Evolutionary conservation across 1,140 invertebrate genomes (phyloP).

Genomic region (Leptinotarsa texana): DNA sequence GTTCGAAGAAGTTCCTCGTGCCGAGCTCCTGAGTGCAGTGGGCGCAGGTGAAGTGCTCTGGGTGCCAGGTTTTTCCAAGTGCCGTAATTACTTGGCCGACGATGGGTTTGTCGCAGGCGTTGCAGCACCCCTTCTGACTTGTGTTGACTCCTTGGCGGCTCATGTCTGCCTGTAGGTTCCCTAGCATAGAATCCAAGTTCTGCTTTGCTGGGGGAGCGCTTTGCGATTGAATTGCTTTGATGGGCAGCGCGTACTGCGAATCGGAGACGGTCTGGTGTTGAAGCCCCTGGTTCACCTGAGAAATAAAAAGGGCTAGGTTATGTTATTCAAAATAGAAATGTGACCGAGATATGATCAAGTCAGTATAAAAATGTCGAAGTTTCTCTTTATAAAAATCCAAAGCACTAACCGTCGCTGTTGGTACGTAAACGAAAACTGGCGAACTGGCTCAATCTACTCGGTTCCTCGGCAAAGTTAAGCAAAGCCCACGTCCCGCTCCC

Average conservation of each 20-base stretch:
- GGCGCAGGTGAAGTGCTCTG: slow-evolving; percentile 97
- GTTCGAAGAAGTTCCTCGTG: slow-evolving; percentile 97
- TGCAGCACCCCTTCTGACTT: slow-evolving; percentile 97
- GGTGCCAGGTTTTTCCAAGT: slow-evolving; percentile 98
- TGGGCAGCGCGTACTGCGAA: slow-evolving; percentile 73
- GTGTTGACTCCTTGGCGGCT: slow-evolving; percentile 96
- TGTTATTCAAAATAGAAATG: too few relatives aligned
- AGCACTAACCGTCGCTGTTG: slow-evolving; percentile 16
- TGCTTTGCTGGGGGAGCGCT: slow-evolving; percentile 51
- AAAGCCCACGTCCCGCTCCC: slow-evolving; percentile 16
- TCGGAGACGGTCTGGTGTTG: slow-evolving; percentile 58
- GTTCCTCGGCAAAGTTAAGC: slow-evolving; percentile 28
- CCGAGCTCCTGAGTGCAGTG: slow-evolving; percentile 96
- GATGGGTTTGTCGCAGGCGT: slow-evolving; percentile 96
- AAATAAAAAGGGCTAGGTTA: slow-evolving; percentile 10
- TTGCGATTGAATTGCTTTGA: slow-evolving; percentile 61
- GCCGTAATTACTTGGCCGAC: slow-evolving; percentile 95
- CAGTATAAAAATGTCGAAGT: not conserved
- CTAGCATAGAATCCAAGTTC: slow-evolving; percentile 88
- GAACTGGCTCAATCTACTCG: slow-evolving; percentile 26
- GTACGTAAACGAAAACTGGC: slow-evolving; percentile 26
- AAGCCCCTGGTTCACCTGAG: slow-evolving; percentile 43
- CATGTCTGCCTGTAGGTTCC: slow-evolving; percentile 91
- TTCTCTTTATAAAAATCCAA: not conserved
- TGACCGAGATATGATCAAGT: not conserved